Evolutionary conservation across 2,888 invertebrate genomes (phyloP).

Genomic region (Microctonus brassicae): DNA sequence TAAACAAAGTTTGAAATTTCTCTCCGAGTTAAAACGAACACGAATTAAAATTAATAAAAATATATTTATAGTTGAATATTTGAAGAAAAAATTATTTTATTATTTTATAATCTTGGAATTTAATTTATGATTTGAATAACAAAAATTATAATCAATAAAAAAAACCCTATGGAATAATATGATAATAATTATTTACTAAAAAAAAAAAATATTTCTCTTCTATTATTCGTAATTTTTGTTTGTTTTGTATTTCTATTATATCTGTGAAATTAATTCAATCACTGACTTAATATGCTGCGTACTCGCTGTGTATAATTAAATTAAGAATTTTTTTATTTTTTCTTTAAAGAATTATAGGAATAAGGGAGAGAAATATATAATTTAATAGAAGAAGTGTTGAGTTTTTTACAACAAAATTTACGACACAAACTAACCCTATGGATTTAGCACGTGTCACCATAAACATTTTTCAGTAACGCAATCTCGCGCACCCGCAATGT

Average conservation of each 20-base stretch:
- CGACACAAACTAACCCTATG: background rate
- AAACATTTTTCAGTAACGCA: slow-evolving; percentile 40
- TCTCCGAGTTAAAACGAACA: background rate
- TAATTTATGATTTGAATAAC: no score
- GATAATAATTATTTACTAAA: no score
- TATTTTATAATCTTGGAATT: no score
- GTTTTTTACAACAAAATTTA: background rate
- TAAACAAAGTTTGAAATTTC: background rate
- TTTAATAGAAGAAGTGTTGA: background rate
- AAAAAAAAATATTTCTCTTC: no score
- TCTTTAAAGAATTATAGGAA: background rate
- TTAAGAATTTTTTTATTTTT: background rate
- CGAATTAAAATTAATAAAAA: background rate
- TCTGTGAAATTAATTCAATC: background rate
- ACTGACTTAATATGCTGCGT: background rate
- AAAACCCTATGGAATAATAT: no score
- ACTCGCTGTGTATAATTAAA: background rate
- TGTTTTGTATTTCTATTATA: no score
- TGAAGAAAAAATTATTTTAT: no score
- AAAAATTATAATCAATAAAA: background rate
- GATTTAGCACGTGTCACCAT: slow-evolving; percentile 41
- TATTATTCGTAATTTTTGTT: no score
- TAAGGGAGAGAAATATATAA: background rate
- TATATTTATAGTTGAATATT: background rate
- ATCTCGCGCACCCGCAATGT: slow-evolving; percentile 28